A percentile compares a stretch with the other conserved stretches of the same genome.
Evolutionary conservation across 1,140 invertebrate genomes (phyloP).

Genomic region (Tenebrio molitor): DNA sequence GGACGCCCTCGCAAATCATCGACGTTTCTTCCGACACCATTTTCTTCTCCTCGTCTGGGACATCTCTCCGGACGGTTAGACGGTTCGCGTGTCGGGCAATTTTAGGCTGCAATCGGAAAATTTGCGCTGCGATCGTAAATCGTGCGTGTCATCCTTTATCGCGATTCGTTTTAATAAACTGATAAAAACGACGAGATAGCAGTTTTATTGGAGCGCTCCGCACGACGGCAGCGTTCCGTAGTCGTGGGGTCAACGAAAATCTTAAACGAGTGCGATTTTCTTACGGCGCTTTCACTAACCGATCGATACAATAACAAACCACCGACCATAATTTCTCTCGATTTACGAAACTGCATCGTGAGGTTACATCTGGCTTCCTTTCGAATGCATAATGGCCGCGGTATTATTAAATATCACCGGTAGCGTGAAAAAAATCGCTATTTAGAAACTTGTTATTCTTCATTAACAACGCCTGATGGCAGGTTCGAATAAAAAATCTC

Average conservation of each 20-base stretch:
- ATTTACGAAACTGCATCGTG: constrained; percentile 30
- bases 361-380: constrained; percentile 16
- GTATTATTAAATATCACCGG: background rate
- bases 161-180: background rate
- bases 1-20: background rate
- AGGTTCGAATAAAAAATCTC: too few relatives aligned
- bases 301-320: constrained; percentile 26
- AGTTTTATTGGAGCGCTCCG: background rate
- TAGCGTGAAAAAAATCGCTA: background rate
- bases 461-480: too few relatives aligned
- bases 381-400: background rate
- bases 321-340: constrained; percentile 18
- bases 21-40: constrained; percentile 41
- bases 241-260: too few relatives aligned
- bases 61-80: background rate
- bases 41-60: background rate
- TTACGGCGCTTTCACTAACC: constrained; percentile 5
- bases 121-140: background rate
- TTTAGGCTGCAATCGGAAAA: constrained; percentile 1
- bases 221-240: too few relatives aligned
- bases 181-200: background rate
- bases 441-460: background rate
- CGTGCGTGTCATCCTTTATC: background rate
- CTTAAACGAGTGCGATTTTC: too few relatives aligned
- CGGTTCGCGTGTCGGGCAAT: background rate